Conservation (phyloP, 2,797 vertebrate genomes). For the Brachyalestes nurse region DNA sequence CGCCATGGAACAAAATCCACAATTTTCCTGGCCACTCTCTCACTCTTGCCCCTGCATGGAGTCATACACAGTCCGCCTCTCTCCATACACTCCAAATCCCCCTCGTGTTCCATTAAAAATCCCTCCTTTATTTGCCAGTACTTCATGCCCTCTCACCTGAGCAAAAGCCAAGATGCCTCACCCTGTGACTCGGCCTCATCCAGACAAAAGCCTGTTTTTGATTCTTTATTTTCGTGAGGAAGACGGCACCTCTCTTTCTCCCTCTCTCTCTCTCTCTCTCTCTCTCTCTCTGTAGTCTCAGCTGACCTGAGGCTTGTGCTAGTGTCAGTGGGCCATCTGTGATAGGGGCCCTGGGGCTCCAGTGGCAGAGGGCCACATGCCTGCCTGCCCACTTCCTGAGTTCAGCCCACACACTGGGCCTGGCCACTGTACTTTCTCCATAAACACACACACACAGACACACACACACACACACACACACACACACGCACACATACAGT, state of each 20-base stretch:
- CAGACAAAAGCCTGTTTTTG: constrained; percentile 25
- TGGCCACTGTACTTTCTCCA: constrained; percentile 27
- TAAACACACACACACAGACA: constrained; percentile 34
- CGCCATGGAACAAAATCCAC: constrained; percentile 46
- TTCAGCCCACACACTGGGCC: constrained; percentile 45
- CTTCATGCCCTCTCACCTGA: constrained; percentile 44
- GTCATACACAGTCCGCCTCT: constrained; percentile 12
- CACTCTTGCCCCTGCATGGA: constrained; percentile 31
- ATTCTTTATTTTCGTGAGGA: constrained; percentile 41
- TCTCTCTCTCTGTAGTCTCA: constrained; percentile 40
- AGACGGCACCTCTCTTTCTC: constrained; percentile 27
- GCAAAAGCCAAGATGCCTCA: constrained; percentile 38
- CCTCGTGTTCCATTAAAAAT: constrained; percentile 13
- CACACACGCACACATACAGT: neutral
- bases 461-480: constrained; percentile 6
- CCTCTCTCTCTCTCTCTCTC: constrained; percentile 29
- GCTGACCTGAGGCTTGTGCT: constrained; percentile 46
- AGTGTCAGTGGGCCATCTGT: constrained; percentile 62
- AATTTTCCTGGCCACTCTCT: constrained; percentile 52
- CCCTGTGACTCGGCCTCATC: constrained; percentile 22
- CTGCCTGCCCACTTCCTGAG: constrained; percentile 62
- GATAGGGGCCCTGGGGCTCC: constrained; percentile 48
- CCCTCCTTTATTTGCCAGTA: constrained; percentile 12
- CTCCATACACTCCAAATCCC: constrained; percentile 12
- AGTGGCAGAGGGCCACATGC: constrained; percentile 53